Evolutionary conservation across 2,888 invertebrate genomes (phyloP), one percentile per base, ranked within the genome.

Genomic region (Laothoe populi): DNA sequence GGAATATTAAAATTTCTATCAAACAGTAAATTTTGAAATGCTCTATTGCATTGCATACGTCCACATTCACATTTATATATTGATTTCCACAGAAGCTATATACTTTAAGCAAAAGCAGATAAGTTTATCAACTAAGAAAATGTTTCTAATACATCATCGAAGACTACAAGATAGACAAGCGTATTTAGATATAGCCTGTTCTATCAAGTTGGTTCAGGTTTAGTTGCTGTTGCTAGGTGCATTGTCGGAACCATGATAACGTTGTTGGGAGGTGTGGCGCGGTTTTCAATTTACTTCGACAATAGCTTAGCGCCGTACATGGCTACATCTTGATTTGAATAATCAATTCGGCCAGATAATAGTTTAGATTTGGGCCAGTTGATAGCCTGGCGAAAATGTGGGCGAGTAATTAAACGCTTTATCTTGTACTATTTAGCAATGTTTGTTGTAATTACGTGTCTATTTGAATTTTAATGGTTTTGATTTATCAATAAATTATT

Each of bases 241-340:
- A 60, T 60, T 48, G 60, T 48, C 11, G 3, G 13, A 0, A 3
- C 24, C 40, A 16, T 60, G 40, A 60, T 60, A 60, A 16, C 26
- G 23, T 16, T 35, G 48, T 40, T 21, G 45, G 59, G 13, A 23
- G 38, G 60, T 60, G 38, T 31, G 38, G 48, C 16, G 48, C 24
- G 24, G 40, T 48, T 38, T 60, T 40, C 60, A 60, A 60, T 60
- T 60, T 40, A 60, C 38, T 49, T 26, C 40, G 19, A 60, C 60
- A 60, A 48, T 60, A 60, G 60, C 46, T 60, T 46, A 46, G 16
- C 38, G 16, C 46, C 40, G 24, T 23, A 31, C 48, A 53, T 35
- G 19, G 53, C 35, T 48, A 40, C 48, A 49, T 23, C 24, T 49
- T 48, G 60, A 60, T 60, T 60, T 60, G 48, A 60, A 60, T 60